Percentiles rank a stretch among this genome's conserved stretches.
phyloP scores from a whole-genome alignment of 2,797 vertebrate species.

The Halcyon chelicuti region DNA sequence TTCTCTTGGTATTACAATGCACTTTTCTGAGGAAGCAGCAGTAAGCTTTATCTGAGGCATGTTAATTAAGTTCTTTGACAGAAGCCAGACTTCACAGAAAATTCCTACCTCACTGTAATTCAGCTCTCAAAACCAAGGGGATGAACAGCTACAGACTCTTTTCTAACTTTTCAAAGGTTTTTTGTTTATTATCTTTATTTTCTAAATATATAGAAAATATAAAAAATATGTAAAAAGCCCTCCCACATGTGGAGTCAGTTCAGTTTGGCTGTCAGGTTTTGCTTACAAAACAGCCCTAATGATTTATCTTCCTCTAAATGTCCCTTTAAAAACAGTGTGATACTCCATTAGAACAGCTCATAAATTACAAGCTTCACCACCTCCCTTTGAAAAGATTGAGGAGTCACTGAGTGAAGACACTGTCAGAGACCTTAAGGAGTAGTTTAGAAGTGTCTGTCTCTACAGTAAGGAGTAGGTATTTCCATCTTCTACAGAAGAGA shows the following conservation, averaged over 20 bases:
- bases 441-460: not conserved
- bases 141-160: not conserved
- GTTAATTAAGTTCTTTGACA: not conserved
- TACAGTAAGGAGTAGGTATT: not conserved
- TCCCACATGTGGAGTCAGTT: not conserved
- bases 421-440: not conserved
- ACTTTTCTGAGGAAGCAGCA: not conserved
- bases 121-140: not conserved
- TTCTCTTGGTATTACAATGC: not conserved
- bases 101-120: not conserved
- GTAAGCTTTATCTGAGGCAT: not conserved
- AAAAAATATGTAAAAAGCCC: not conserved
- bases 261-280: not conserved
- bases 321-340: not conserved
- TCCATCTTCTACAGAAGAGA: not conserved
- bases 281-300: not conserved
- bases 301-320: not conserved
- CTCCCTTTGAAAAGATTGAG: not conserved
- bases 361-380: not conserved
- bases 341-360: not conserved
- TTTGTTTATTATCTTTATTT: not conserved
- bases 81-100: not conserved
- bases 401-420: not conserved
- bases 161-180: not conserved
- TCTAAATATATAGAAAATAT: not conserved